Percentiles rank a stretch among this genome's conserved stretches.
These are phyloP conservation scores for Saccostrea cuccullata DNA, from an alignment of 1,140 invertebrate species.

Conservation along the genomic window DNA sequence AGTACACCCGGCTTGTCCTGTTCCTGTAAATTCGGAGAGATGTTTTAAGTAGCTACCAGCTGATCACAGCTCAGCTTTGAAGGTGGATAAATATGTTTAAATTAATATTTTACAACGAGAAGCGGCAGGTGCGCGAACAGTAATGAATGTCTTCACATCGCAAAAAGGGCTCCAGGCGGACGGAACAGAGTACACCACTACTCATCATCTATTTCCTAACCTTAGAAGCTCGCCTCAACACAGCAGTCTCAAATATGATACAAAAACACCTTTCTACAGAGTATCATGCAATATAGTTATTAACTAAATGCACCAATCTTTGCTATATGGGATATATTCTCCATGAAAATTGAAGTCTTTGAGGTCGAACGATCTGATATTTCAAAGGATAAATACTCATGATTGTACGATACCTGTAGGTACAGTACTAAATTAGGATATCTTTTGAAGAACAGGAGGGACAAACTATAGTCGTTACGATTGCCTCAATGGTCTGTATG, in stretches of 20 bases:
- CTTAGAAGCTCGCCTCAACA: background rate
- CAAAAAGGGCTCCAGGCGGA: background rate
- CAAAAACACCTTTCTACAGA: background rate
- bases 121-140: conserved; percentile 23
- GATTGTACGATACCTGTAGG: too few relatives aligned
- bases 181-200: background rate
- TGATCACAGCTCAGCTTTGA: background rate
- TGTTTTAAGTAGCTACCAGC: background rate
- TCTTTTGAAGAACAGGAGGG: too few relatives aligned
- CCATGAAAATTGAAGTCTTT: too few relatives aligned
- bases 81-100: conserved; percentile 27
- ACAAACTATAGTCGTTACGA: too few relatives aligned
- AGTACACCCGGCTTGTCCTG: background rate
- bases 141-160: conserved; percentile 27
- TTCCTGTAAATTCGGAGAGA: background rate
- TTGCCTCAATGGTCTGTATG: too few relatives aligned
- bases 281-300: too few relatives aligned
- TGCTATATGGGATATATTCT: too few relatives aligned
- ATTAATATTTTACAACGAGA: conserved; percentile 29
- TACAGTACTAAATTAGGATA: too few relatives aligned
- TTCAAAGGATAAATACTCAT: too few relatives aligned
- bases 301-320: too few relatives aligned
- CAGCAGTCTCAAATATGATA: background rate
- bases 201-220: background rate
- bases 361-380: too few relatives aligned